phyloP scores from a whole-genome alignment of 2,797 vertebrate species.

The Smutsia temminckii region DNA sequence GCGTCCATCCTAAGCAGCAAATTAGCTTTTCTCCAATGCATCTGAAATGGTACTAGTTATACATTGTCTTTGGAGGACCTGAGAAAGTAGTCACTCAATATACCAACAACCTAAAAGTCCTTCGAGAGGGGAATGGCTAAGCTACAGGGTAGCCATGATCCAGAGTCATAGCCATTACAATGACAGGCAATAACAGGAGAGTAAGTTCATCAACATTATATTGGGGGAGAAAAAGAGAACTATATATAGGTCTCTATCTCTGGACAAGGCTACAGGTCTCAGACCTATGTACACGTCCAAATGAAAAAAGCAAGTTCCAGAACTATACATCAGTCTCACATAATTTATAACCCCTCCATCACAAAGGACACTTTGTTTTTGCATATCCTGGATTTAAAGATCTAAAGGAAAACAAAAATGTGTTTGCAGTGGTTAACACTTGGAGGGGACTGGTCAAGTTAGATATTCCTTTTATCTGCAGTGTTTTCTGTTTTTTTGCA shows the following conservation, averaged over 20 bases:
- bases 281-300: accelerated
- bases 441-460: background rate
- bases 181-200: background rate
- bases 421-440: too few species aligned
- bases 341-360: background rate
- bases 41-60: background rate
- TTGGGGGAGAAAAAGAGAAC: background rate
- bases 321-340: background rate
- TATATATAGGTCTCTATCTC: background rate
- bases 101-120: background rate
- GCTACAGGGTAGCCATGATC: accelerated
- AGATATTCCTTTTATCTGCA: background rate
- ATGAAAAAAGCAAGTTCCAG: background rate
- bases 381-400: background rate
- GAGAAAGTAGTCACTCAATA: background rate
- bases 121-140: accelerated
- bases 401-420: background rate
- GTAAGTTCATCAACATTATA: background rate
- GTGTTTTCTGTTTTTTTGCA: background rate
- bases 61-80: accelerated
- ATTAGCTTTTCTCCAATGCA: background rate
- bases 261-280: background rate
- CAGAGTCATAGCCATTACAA: background rate
- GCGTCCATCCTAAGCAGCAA: background rate
- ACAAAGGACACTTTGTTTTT: background rate